phyloP scores from a whole-genome alignment of 1,140 invertebrate species.

The Galleria mellonella region DNA sequence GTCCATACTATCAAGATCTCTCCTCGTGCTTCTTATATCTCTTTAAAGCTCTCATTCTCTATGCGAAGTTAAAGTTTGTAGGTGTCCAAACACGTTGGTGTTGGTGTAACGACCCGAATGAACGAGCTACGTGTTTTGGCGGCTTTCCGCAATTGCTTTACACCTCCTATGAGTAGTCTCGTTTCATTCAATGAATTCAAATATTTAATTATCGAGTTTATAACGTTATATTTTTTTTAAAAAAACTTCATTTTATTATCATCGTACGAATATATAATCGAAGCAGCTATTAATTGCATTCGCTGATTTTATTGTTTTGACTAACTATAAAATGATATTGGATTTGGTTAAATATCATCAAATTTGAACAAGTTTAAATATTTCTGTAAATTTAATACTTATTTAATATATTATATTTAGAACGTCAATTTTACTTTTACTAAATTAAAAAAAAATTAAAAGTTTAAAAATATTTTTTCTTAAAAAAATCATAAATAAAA shows the following conservation, averaged over 20 bases:
- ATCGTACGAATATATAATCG: slow-evolving; percentile 7
- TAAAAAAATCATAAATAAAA: too few relatives aligned
- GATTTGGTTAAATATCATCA: not conserved
- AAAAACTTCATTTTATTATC: slow-evolving; percentile 12
- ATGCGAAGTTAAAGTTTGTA: slow-evolving; percentile 10
- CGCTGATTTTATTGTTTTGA: slow-evolving; percentile 21
- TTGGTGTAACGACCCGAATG: slow-evolving; percentile 46
- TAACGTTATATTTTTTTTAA: not conserved
- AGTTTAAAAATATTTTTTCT: too few relatives aligned
- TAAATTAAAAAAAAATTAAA: too few relatives aligned
- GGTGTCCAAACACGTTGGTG: slow-evolving; percentile 32
- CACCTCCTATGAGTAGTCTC: slow-evolving; percentile 30
- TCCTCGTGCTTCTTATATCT: slow-evolving; percentile 19
- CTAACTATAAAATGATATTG: slow-evolving; percentile 11
- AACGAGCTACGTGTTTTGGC: slow-evolving; percentile 66
- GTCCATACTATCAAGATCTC: slow-evolving; percentile 36
- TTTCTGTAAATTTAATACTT: too few relatives aligned
- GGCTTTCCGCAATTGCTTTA: slow-evolving; percentile 53
- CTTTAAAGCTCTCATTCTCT: slow-evolving; percentile 12
- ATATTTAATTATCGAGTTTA: not conserved
- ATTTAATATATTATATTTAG: too few relatives aligned
- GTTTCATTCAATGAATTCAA: slow-evolving; percentile 1
- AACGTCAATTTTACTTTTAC: too few relatives aligned
- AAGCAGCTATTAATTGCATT: slow-evolving; percentile 13
- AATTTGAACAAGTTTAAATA: too few relatives aligned